A percentile compares a stretch with the other conserved stretches of the same genome.
Evolutionary conservation across 2,888 invertebrate species (phyloP).

Genomic region (Orgyia antiqua): DNA sequence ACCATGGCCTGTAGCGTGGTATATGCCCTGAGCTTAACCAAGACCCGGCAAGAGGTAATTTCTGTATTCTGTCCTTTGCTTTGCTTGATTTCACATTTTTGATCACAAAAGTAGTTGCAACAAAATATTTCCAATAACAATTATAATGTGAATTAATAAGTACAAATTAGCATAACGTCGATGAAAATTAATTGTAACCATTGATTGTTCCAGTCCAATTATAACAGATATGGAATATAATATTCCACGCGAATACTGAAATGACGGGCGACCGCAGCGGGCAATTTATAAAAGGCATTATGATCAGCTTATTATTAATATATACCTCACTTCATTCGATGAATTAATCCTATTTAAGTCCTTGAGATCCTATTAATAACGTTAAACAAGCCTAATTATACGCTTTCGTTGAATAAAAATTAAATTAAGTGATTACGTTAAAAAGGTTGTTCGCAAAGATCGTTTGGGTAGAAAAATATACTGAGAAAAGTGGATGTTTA

Average conservation of each 20-base stretch:
- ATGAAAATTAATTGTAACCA: constrained; percentile 13
- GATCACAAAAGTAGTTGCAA: no score
- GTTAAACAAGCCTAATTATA: constrained; percentile 12
- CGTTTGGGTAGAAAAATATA: not conserved
- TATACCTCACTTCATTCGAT: constrained; percentile 10
- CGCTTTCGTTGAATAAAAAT: constrained; percentile 2
- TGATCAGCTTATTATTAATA: constrained; percentile 25
- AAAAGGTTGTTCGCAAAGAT: constrained; percentile 3
- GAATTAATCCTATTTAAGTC: constrained; percentile 11
- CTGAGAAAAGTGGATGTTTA: not conserved
- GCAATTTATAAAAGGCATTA: constrained; percentile 12
- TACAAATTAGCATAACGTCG: constrained; percentile 4
- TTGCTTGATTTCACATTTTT: no score
- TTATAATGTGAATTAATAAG: no score
- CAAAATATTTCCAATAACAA: no score
- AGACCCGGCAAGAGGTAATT: no score
- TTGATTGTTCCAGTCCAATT: constrained; percentile 10
- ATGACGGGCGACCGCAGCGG: constrained; percentile 16
- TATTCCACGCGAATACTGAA: constrained; percentile 11
- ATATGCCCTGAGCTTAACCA: no score
- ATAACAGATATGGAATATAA: constrained; percentile 15
- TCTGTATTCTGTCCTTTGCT: no score
- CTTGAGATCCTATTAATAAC: constrained; percentile 14
- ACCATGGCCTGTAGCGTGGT: no score
- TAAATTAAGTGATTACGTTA: constrained; percentile 3